A percentile compares a stretch with the other conserved stretches of the same genome.
Evolutionary conservation across 2,888 invertebrate species (phyloP).

Genomic region (Venustoraphidia nigricollis): DNA sequence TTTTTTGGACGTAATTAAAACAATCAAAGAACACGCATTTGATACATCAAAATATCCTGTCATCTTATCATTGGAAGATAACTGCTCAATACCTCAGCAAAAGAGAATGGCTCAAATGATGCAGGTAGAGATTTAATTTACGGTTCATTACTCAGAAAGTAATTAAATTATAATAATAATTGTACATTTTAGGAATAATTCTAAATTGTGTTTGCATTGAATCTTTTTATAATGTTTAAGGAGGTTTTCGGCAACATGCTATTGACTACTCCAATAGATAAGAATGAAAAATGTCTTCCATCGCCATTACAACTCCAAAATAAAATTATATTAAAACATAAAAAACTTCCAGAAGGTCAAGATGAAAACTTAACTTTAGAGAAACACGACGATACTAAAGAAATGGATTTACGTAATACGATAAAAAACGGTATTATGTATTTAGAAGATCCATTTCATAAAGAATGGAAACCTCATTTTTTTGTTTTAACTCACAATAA

Average conservation of each 20-base stretch:
- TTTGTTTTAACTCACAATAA: slow-evolving; percentile 82
- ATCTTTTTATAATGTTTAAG: slow-evolving; percentile 10
- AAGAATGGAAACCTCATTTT: slow-evolving; percentile 86
- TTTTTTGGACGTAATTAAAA: slow-evolving; percentile 86
- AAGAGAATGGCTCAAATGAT: slow-evolving; percentile 77
- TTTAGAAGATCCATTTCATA: slow-evolving; percentile 76
- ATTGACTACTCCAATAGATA: slow-evolving; percentile 58
- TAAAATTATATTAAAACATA: slow-evolving; percentile 77
- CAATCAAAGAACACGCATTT: slow-evolving; percentile 92
- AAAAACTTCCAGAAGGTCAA: slow-evolving; percentile 81
- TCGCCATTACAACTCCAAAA: slow-evolving; percentile 66
- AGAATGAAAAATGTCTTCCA: slow-evolving; percentile 63
- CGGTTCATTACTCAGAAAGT: not conserved
- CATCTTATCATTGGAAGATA: slow-evolving; percentile 83
- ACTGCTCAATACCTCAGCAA: slow-evolving; percentile 79
- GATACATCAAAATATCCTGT: slow-evolving; percentile 79
- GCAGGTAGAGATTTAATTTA: slow-evolving; percentile 25
- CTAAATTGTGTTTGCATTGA: too few relatives aligned
- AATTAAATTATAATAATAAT: not conserved
- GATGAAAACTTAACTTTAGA: slow-evolving; percentile 51
- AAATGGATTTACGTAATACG: slow-evolving; percentile 65
- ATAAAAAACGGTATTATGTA: slow-evolving; percentile 82
- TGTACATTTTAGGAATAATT: too few relatives aligned
- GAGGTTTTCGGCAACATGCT: slow-evolving; percentile 82
- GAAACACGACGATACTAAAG: slow-evolving; percentile 44